phyloP scores from a whole-genome alignment of 30 jellyfish, hydroid and myxozoan genomes.

The Turritopsis dohrnii region DNA sequence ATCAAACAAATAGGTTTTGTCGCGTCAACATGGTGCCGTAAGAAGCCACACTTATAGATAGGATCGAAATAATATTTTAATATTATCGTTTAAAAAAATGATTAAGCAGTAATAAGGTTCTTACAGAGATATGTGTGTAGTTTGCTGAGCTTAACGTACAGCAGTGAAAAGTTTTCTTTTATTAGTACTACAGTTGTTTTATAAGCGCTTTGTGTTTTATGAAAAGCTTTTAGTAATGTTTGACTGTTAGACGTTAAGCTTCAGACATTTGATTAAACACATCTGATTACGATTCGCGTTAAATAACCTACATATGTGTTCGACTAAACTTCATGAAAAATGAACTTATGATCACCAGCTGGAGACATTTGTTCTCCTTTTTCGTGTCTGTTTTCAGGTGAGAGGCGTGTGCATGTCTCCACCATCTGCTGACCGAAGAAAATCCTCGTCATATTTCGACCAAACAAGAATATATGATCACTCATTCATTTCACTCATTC shows the following conservation, averaged over 20 bases:
- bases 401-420: background rate
- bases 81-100: constrained; percentile 5
- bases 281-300: background rate
- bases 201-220: background rate
- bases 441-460: no score
- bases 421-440: no score
- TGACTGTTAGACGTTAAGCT: background rate
- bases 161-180: background rate
- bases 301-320: background rate
- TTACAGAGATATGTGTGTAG: constrained; percentile 3
- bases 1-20: constrained; percentile 5
- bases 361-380: background rate
- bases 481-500: no score
- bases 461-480: no score
- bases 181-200: background rate
- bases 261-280: background rate
- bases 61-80: constrained; percentile 19
- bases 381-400: background rate
- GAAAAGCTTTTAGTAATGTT: background rate
- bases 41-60: constrained; percentile 11
- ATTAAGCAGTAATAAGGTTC: background rate
- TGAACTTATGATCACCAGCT: background rate
- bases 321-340: background rate
- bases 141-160: background rate
- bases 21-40: constrained; percentile 24